phyloP scores from a whole-genome alignment of 2,113 vertebrate genomes.

The rat (Rattus norvegicus) region GRCr8 NC_086024.1:128198001-128198500 shows the following conservation, averaged over 20 bases:
- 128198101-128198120: neutral
- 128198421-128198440: neutral
- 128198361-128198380: neutral
- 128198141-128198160: neutral
- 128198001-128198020: neutral
- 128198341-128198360: neutral
- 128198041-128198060: neutral
- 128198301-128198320: neutral
- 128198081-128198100: neutral
- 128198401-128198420: neutral
- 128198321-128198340: neutral
- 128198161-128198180: neutral
- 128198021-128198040: neutral
- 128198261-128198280: neutral
- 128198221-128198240: neutral
- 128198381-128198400: no score
- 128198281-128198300: neutral
- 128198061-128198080: neutral
- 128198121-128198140: neutral
- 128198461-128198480: fast-evolving
- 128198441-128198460: neutral
- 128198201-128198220: neutral
- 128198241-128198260: neutral
- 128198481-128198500: neutral
- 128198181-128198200: neutral